phyloP scores from a whole-genome alignment of 2,888 invertebrate species.

The Chaetogeoica ovagalla region DNA sequence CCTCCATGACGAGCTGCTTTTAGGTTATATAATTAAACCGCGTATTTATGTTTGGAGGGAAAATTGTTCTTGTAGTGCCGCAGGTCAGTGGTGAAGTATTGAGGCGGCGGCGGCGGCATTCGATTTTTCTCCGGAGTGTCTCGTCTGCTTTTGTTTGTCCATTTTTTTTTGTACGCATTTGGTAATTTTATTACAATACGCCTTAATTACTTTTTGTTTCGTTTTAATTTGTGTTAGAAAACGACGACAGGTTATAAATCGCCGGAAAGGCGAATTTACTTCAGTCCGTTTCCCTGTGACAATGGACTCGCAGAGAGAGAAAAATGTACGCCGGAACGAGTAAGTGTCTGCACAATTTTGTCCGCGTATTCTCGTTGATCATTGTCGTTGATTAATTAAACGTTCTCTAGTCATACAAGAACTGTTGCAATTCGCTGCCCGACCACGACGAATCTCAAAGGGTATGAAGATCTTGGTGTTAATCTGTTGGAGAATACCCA shows the following conservation, averaged over 20 bases:
- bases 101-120: background rate
- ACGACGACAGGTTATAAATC: background rate
- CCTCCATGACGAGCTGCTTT: constrained; percentile 12
- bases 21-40: constrained; percentile 35
- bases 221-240: too few relatives aligned
- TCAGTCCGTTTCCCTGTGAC: too few relatives aligned
- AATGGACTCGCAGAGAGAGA: too few relatives aligned
- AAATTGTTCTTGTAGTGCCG: background rate
- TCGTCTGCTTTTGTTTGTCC: background rate
- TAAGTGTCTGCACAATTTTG: background rate
- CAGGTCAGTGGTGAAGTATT: too few relatives aligned
- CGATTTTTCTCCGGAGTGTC: background rate
- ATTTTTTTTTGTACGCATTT: background rate
- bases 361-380: too few relatives aligned
- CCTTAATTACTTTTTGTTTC: background rate
- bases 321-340: background rate
- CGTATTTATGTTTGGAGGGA: constrained; percentile 23
- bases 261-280: too few relatives aligned
- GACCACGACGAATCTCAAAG: background rate
- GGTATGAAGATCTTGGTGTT: constrained; percentile 39
- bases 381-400: background rate
- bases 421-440: background rate
- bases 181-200: background rate
- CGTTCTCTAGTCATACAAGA: background rate
- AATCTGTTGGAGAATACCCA: background rate